A percentile compares a stretch with the other conserved stretches of the same genome.
phyloP scores from a whole-genome alignment of 2,113 vertebrate species.

The Lates calcarifer region DNA sequence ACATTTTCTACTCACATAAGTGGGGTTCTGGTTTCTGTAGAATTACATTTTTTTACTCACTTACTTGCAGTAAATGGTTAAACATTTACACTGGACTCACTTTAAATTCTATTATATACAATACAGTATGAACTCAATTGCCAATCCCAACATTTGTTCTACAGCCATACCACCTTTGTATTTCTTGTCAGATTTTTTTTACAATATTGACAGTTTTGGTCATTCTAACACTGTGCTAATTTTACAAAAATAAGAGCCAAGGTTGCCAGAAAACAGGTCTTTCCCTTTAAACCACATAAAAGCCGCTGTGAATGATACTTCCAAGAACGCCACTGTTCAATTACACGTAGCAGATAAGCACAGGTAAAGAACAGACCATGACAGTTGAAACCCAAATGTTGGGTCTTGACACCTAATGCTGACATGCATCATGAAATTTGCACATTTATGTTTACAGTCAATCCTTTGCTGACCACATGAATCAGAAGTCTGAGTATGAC shows the following conservation, averaged over 20 bases:
- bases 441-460: neutral
- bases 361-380: neutral
- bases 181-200: neutral
- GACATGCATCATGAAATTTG: neutral
- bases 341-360: neutral
- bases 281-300: neutral
- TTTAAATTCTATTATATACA: neutral
- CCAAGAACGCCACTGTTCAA: neutral
- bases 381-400: neutral
- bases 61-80: neutral
- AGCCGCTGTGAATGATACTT: neutral
- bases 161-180: neutral
- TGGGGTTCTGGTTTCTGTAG: neutral
- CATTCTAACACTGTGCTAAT: neutral
- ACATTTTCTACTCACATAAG: neutral
- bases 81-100: neutral
- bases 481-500: neutral
- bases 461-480: neutral
- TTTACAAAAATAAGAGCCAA: neutral
- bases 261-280: neutral
- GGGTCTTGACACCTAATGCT: neutral
- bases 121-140: neutral
- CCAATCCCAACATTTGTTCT: constrained; percentile 6
- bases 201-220: neutral
- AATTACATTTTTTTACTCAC: too few relatives aligned